A percentile compares a stretch with the other conserved stretches of the same genome.
Conservation (phyloP, 2,888 invertebrate species). For the Phortica okadai region DNA sequence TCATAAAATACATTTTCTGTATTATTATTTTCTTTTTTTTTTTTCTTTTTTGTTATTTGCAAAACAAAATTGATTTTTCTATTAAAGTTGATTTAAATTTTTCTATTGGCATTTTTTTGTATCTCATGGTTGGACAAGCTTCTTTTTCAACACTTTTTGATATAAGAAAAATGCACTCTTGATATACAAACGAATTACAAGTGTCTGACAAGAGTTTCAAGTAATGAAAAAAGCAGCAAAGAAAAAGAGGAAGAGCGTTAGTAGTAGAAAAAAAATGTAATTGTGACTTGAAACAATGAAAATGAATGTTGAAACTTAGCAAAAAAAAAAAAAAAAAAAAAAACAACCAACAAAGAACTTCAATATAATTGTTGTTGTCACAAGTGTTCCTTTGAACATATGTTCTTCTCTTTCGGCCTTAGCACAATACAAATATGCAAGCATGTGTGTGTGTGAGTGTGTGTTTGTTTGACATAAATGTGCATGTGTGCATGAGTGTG, state of each 20-base stretch:
- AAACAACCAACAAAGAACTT: background rate
- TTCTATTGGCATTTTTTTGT: too few species aligned
- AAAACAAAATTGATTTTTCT: too few species aligned
- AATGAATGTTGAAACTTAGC: background rate
- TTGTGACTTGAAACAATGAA: background rate
- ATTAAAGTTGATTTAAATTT: too few species aligned
- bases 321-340: background rate
- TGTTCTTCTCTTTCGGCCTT: conserved; percentile 6
- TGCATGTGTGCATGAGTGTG: background rate
- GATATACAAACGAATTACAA: too few species aligned
- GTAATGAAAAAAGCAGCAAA: background rate
- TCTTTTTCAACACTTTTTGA: too few species aligned
- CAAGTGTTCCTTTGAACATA: conserved; percentile 25
- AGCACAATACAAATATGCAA: conserved; percentile 1
- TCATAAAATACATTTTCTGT: background rate
- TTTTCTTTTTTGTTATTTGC: too few species aligned
- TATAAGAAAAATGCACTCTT: too few species aligned
- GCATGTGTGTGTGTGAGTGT: conserved; percentile 5
- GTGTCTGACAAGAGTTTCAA: too few species aligned
- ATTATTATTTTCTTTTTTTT: too few species aligned
- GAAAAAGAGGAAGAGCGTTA: background rate
- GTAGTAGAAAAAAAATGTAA: background rate
- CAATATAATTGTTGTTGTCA: conserved; percentile 26
- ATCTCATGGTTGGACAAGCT: too few species aligned
- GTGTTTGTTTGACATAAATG: background rate